Base-by-base conservation (phyloP, 2,888 invertebrate species). In the Platycheirus rosarum region DNA sequence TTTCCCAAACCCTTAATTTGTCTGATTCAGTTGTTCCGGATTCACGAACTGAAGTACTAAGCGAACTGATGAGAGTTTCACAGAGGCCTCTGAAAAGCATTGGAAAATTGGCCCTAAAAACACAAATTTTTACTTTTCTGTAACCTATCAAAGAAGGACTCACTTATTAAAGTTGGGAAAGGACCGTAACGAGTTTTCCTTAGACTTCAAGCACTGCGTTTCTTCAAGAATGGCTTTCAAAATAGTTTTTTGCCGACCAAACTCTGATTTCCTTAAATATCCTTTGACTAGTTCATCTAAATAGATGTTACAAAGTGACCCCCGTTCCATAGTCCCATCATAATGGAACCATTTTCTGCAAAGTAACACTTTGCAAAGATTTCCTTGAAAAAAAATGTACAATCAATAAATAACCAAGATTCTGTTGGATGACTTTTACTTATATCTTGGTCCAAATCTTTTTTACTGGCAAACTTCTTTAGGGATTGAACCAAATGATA, bases 21-120 rank as follows among this genome's bases (percentile, higher is more conserved):
- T 91, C 90, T 13, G 92, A 86, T 78, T 92, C 91, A 40, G 86
- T 87, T 87, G 92, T 92, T 0, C 93, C 89, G 1, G 92, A 91
- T 76, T 92, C 92, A 37, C 92, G 90, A 20, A 95, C 87, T 8
- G 93, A 92, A 49, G 91, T 91, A 92, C 91, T 85, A 85, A 90
- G 88, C 92, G 93, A 91, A 78, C 92, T 92, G 37, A 93, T 91
- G 8, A 95, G 87, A 8, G 93, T 92, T 79, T 91, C 91, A 65
- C 94, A 95, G 0, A 95, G 86, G 78, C 93, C 93, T 85, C 93
- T 92, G 86, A 93, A 95, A 2, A 96, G 89, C 85, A 95, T 90
- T 7, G 94, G 92, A 86, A 95, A 95, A 88, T 93, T 95, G 0
- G 89, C 90, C 88, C 90, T 92, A 37, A 42, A 44, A 4, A 26